Evolutionary conservation across 2,797 vertebrate genomes (phyloP), one percentile per base, ranked within the genome.

Genomic region (Aselliscus stoliczkanus): DNA sequence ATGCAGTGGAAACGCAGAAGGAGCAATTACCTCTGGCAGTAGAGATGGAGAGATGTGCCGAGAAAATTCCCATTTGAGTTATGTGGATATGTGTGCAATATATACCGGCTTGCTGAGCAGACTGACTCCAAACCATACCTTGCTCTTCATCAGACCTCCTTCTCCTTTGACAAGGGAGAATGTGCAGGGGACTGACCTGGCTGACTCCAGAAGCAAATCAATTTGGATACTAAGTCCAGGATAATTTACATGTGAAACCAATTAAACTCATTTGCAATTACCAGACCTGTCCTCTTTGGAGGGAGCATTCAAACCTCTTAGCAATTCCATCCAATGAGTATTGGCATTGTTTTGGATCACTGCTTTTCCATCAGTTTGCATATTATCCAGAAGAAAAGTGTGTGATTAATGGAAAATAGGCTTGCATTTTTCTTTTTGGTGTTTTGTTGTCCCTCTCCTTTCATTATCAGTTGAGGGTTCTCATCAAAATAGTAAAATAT

Each of bases 181-280:
- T 0, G 0, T 42, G 42, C n/a, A 25, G 23, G 37, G 82, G 67
- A 37, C 39, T 29, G 37, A 93, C 70, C 62, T 76, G 76, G 93
- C n/a, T 76, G 82, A 56, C 58, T 62, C 4, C 0, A 94, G 92
- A 58, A 76, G 84, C 17, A 42, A 97, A 58, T 76, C 87, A 65
- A 42, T 83, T 72, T 76, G 56, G 82, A 65, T 62, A 56, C 23
- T 18, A 70, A 97, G 21, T 76, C 88, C 85, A 81, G 65, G 79
- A 82, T 81, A 94, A 96, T 95, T 91, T 79, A 89, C 79, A 97
- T 79, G 73, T 84, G 95, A 93, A 95, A 75, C 84, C 90, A 79
- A 95, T 95, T 96, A 90, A 97, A 94, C 79, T 96, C 94, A 70
- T 93, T 93, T 95, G 83, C 96, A 95, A 85, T 97, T 62, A 94